A percentile compares a stretch with the other conserved stretches of the same genome.
phyloP scores from a whole-genome alignment of 1,140 invertebrate species.

The Armadillidium nasatum region DNA sequence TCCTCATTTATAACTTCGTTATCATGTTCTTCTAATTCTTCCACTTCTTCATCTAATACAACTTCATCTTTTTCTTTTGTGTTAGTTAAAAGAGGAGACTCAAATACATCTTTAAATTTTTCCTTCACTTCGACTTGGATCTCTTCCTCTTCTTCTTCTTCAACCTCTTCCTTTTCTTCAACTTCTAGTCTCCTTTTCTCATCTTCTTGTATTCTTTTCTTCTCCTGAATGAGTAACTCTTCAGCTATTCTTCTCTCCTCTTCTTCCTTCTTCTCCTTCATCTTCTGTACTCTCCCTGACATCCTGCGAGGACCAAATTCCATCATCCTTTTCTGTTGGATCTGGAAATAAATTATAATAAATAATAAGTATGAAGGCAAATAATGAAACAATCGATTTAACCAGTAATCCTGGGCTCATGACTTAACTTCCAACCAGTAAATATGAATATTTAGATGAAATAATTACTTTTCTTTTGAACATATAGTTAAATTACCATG shows the following conservation, averaged over 20 bases:
- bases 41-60: not conserved
- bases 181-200: conserved; percentile 25
- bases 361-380: not conserved
- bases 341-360: conserved; percentile 24
- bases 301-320: conserved; percentile 57
- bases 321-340: conserved; percentile 52
- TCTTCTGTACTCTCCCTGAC: conserved; percentile 56
- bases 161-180: conserved; percentile 27
- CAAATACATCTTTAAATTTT: not conserved
- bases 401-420: too few relatives aligned
- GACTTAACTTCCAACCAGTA: too few relatives aligned
- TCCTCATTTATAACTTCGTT: conserved; percentile 27
- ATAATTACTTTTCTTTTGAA: too few relatives aligned
- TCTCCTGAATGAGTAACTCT: conserved; percentile 41
- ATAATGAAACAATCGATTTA: too few relatives aligned
- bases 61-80: conserved; percentile 6
- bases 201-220: conserved; percentile 34
- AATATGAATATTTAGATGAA: too few relatives aligned
- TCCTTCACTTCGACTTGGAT: conserved; percentile 1
- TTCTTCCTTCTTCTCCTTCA: conserved; percentile 54
- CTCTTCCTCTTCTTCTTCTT: conserved; percentile 13
- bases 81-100: not conserved
- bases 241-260: conserved; percentile 48
- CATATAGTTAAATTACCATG: too few relatives aligned
- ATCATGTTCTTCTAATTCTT: conserved; percentile 22